Percentiles rank a stretch among this genome's conserved stretches.
Conservation (phyloP, 2,113 vertebrate genomes). For the Lota lota region DNA sequence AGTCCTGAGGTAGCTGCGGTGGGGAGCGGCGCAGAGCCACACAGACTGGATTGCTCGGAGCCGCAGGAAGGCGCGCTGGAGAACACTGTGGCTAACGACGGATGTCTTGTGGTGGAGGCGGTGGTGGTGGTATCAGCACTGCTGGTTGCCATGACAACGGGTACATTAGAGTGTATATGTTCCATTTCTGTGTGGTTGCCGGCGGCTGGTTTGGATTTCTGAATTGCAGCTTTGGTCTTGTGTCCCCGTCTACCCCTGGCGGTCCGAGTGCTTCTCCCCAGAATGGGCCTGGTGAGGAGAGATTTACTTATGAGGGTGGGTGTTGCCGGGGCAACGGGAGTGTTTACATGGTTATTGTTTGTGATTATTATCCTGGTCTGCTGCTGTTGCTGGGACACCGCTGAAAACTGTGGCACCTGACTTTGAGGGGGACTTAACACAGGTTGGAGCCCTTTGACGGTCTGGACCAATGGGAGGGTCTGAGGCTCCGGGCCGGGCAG, state of each 20-base stretch:
- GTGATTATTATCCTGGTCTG: constrained; percentile 70
- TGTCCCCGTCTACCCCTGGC: constrained; percentile 67
- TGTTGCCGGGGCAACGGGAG: constrained; percentile 37
- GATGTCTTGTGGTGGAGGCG: background rate
- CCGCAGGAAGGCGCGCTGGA: constrained; percentile 18
- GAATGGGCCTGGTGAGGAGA: constrained; percentile 63
- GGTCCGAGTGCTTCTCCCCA: constrained; percentile 68
- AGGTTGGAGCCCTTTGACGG: constrained; percentile 65
- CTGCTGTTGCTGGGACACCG: constrained; percentile 68
- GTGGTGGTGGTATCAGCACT: constrained; percentile 20
- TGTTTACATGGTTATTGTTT: constrained; percentile 46
- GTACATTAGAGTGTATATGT: constrained; percentile 19
- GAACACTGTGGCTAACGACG: constrained; percentile 18
- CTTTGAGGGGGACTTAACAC: constrained; percentile 66
- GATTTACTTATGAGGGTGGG: constrained; percentile 45
- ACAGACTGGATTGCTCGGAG: background rate
- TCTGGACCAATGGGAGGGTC: constrained; percentile 67
- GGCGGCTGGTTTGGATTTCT: constrained; percentile 30
- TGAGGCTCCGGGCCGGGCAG: constrained; percentile 56
- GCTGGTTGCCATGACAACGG: constrained; percentile 2
- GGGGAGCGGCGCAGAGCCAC: constrained; percentile 2
- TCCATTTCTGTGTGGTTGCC: constrained; percentile 26
- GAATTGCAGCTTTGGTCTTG: constrained; percentile 64
- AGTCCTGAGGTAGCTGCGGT: constrained; percentile 32
- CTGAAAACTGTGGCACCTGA: constrained; percentile 63